phyloP scores from a whole-genome alignment of 2,113 vertebrate genomes.

The Rattus rattus region DNA sequence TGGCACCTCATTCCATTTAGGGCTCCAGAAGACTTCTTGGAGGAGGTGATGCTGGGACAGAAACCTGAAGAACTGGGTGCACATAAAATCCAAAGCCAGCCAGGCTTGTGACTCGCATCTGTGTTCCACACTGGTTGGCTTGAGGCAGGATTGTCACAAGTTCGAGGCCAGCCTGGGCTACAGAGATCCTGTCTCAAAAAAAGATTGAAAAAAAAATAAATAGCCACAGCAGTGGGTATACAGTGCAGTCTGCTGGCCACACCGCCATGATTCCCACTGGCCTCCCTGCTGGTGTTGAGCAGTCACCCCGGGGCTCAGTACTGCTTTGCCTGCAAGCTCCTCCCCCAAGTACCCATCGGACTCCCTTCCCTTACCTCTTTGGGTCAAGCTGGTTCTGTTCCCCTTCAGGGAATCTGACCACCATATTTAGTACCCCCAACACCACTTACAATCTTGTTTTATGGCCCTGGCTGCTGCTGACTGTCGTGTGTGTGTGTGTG shows the following conservation, averaged over 20 bases:
- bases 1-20: not conserved
- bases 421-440: not conserved
- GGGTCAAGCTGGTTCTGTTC: not conserved
- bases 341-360: too few relatives aligned
- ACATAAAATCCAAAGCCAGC: not conserved
- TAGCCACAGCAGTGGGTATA: not conserved
- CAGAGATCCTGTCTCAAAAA: not conserved
- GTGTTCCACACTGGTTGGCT: not conserved
- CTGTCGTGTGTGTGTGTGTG: not conserved
- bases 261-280: accelerated
- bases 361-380: not conserved
- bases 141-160: not conserved
- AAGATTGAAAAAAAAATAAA: not conserved
- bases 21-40: not conserved
- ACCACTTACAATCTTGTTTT: not conserved
- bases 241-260: not conserved
- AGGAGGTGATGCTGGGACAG: not conserved
- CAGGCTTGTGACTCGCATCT: not conserved
- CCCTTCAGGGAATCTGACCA: not conserved
- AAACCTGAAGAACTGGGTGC: not conserved
- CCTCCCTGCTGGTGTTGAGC: not conserved
- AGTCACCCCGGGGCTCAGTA: not conserved
- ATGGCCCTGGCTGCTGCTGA: not conserved
- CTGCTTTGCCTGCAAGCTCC: not conserved
- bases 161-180: not conserved